Evolutionary conservation across 2,113 vertebrate genomes (phyloP), one percentile per base, ranked within the genome.

Genomic region (Laticauda laticaudata): DNA sequence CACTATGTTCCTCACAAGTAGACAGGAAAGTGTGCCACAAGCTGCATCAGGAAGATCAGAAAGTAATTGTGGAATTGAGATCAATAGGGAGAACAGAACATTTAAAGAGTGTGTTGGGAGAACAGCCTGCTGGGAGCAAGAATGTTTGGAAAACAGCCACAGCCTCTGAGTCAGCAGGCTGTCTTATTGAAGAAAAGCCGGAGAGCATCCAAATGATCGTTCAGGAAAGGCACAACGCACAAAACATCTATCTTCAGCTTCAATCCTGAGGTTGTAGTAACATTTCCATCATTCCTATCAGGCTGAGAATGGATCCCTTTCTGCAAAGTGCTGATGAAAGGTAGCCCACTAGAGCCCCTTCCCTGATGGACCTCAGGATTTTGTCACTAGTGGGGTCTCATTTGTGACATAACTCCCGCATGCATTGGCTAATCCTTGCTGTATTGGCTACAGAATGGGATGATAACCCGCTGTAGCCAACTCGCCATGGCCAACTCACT

Each of bases 41-140:
- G 54, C 51, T 93, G 87, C 43, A 92, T 43, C 51, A 69, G 51
- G 61, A 92, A 81, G 43, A 93, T 91, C 45, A 54, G 57, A 56
- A 61, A 9, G 54, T 5, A 57, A 5, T 1, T 34, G 61, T 87
- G 88, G 53, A 69, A 93, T 0, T 54, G 91, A 92, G 92, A 93
- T 55, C 61, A 92, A 92, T 2, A 3, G 1, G 14, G 51, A 54
- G 91, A 56, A 91, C 7, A n/a, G 92, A 89, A 45, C 91, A 95
- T 64, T 57, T 59, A 61, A 86, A 92, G 53, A 85, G 92, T 51
- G 15, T 81, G 93, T 0, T 23, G 29, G 93, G 90, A 45, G 24
- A 23, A 85, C 64, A 92, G 9, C 56, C 21, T 81, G 26, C 8
- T 53, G 56, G 45, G 48, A 88, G 64, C 11, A 7, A 24, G 53